A percentile compares a stretch with the other conserved stretches of the same genome.
Conservation (phyloP, 2,888 invertebrate species). For the Tipula helvola region DNA sequence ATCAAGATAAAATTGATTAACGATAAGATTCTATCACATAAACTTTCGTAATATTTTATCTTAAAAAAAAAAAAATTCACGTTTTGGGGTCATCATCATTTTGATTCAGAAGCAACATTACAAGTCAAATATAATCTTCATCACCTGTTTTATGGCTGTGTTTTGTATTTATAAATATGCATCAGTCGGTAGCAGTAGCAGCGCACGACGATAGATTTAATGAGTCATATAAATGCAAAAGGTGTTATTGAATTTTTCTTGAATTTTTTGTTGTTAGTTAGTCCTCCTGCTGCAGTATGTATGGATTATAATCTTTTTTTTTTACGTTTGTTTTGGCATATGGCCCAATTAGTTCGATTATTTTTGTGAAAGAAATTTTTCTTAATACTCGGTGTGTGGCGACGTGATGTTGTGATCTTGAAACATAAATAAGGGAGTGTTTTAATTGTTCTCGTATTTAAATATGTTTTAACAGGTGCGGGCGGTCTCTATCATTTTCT, state of each 20-base stretch:
- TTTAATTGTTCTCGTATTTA: neutral
- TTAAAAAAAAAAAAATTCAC: neutral
- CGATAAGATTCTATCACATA: neutral
- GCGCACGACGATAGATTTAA: neutral
- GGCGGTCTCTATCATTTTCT: neutral
- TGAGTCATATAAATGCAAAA: neutral
- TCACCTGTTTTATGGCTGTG: neutral
- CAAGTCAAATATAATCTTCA: neutral
- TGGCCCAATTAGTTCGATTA: neutral
- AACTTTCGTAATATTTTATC: neutral
- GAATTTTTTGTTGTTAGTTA: neutral
- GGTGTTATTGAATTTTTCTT: neutral
- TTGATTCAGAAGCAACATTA: neutral
- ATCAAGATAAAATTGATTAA: neutral
- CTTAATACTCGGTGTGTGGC: neutral
- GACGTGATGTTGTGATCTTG: neutral
- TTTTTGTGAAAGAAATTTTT: neutral
- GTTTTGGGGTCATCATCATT: neutral
- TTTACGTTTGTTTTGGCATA: neutral
- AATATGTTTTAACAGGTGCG: neutral
- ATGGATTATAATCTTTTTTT: neutral
- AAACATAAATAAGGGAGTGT: neutral
- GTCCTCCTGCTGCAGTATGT: neutral
- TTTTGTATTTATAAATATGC: neutral
- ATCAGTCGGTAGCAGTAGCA: neutral